Conservation (phyloP, 2,113 vertebrate species). For the Bufo bufo region DNA sequence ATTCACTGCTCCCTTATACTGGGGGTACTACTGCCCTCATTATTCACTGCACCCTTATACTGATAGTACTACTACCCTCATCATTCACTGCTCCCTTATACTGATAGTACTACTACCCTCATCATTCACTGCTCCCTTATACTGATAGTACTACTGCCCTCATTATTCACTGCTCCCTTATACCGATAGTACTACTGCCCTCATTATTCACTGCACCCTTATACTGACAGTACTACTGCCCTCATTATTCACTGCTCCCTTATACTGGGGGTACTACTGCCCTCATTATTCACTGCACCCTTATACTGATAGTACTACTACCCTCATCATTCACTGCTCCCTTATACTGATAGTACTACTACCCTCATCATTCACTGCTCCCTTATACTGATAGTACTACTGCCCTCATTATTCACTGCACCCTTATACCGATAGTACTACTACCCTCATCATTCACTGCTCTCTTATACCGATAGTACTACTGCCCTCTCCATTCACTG, state of each 20-base stretch:
- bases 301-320: neutral
- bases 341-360: neutral
- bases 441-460: neutral
- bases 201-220: neutral
- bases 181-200: neutral
- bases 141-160: neutral
- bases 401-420: neutral
- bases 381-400: neutral
- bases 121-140: neutral
- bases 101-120: neutral
- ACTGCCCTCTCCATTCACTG: neutral
- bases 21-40: neutral
- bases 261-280: neutral
- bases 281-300: neutral
- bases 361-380: neutral
- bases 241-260: neutral
- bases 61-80: neutral
- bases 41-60: neutral
- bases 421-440: neutral
- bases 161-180: neutral
- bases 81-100: neutral
- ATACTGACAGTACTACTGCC: neutral
- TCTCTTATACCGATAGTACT: neutral
- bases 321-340: neutral
- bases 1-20: neutral